Base-by-base conservation (phyloP, 2,113 vertebrate species). In the Prietella phreatophila region DNA sequence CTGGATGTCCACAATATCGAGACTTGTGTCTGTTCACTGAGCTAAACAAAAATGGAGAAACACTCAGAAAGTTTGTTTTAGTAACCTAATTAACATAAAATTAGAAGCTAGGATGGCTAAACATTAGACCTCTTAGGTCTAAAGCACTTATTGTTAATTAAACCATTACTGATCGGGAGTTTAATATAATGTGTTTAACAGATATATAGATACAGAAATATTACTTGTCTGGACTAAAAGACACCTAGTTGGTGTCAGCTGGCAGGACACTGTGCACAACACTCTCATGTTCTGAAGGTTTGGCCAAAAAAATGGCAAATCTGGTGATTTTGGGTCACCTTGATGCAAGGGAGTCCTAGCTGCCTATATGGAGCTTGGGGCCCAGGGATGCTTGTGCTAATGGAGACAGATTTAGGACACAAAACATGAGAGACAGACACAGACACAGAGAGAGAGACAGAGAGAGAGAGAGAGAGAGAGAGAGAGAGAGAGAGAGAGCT, bases 261-360 rank as follows among this genome's bases (percentile, higher is more conserved):
- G 75, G 67, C 79, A 85, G 30, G 55, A 87, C 78, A 83, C 55
- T 83, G 56, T n/a, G 33, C 67, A 83, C 50, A 85, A 65, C 80
- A 67, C 15, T 33, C 50, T 42, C 19, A 10, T 79, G 27, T 86
- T 63, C 79, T 88, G n/a, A 88, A 85, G 82, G 58, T 88, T 86
- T 83, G 56, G 56, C 50, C 75, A 85, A 2, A 55, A 88, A 55
- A 60, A 81, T 17, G 14, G 56, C 65, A 69, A 76, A 73, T n/a
- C 25, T 81, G 39, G 81, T 73, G 76, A 88, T 90, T 92, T 89
- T 86, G 84, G 92, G 92, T 93, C 91, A 92, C 91, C 90, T 93
- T 92, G 86, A 91, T 63, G 47, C 76, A 85, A 87, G 91, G 81
- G 88, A 91, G 90, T 86, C 89, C 89, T 89, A 90, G 87, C 89